These are phyloP conservation scores for Drosophila paramelanica DNA, from an alignment of 2,888 invertebrate species.

Conservation along the genomic window DNA sequence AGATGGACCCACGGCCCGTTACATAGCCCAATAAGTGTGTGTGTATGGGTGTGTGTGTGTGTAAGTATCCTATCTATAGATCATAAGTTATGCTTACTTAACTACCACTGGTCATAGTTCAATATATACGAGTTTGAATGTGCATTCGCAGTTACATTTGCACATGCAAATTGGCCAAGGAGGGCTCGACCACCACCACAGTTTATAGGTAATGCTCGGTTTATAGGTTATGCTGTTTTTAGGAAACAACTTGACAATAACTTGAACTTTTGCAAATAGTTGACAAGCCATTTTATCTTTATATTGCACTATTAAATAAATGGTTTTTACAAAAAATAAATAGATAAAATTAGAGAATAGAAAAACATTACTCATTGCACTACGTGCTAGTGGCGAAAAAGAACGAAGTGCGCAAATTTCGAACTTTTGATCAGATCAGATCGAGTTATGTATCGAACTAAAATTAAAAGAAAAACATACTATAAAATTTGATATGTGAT, in stretches of 20 bases:
- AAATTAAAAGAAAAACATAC: no score
- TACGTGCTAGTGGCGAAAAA: no score
- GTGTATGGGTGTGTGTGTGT: no score
- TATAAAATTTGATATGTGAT: no score
- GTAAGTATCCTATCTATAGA: neutral
- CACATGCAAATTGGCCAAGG: conserved; percentile 44
- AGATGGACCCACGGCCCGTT: conserved; percentile 20
- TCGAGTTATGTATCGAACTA: no score
- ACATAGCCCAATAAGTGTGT: neutral
- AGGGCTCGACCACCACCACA: neutral
- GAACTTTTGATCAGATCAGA: no score
- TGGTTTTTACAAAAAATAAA: neutral
- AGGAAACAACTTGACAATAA: neutral
- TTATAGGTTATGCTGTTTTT: neutral
- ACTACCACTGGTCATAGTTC: conserved; percentile 52
- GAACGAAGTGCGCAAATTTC: no score
- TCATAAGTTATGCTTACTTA: conserved; percentile 48
- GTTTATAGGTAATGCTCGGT: conserved; percentile 1
- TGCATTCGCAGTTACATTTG: conserved; percentile 45
- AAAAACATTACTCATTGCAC: no score
- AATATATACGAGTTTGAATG: conserved; percentile 20
- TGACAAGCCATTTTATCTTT: no score
- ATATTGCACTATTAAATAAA: no score
- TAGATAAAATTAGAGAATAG: no score
- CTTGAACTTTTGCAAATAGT: no score